Base-by-base conservation (phyloP, 2,888 invertebrate species). In the Drosophila ezoana region DNA sequence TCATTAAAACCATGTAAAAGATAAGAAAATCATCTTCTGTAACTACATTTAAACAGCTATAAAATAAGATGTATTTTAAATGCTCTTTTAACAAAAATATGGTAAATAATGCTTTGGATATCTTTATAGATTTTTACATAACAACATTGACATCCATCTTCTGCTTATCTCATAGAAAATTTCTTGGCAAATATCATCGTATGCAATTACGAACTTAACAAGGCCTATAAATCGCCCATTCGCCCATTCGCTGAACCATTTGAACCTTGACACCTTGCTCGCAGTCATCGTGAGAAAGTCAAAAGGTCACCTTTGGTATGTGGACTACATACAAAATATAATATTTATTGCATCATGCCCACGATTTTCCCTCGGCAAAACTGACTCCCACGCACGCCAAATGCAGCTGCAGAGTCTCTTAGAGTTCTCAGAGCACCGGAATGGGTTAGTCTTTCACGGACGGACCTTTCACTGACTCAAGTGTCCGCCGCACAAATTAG, bases 401-500 rank as follows among this genome's bases (percentile, higher is more conserved):
- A 48, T 72, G 79, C 84, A 84, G 86, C 89, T 89, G 88, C 60
- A 14, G 18, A 10, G 6, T 28, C 16, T 20, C 18, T 23, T 23
- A 23, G 8, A 11, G 37, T 76, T 85, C 49, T 58, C 79, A 45
- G 38, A 61, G 61, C 8, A 23, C 23, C 28, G 28, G 28, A 28
- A 28, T 58, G 64, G 56, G 71, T 45, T 73, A 76, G 71, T 84
- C 87, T 84, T 77, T 83, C 64, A 67, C 69, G 43, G 47, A 43
- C 28, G 49, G 52, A 51, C 71, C 86, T 85, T 89, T 87, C 82
- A 23, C 67, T 38, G 69, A 38, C 89, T 85, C 89, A 87, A 85
- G 89, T 85, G 83, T 72, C 77, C 68, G 38, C 43, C 64, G 87
- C 79, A 87, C 81, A 81, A 89, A 84, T 89, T 84, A 84, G 81